These are phyloP conservation scores for Drosophila cognata DNA, from an alignment of 2,888 invertebrate species.

Conservation along the genomic window DNA sequence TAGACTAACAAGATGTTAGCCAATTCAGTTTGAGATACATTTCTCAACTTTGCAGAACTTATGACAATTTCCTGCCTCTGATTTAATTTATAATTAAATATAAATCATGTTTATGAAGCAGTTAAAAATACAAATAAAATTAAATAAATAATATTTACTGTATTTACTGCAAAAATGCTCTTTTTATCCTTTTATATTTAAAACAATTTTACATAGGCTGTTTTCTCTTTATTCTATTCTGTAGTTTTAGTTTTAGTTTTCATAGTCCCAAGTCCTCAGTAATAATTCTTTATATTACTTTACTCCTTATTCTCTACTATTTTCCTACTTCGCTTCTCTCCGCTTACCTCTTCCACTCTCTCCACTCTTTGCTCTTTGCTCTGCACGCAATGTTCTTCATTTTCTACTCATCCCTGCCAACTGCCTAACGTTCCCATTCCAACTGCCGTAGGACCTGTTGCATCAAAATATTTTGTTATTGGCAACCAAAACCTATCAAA, in stretches of 20 bases:
- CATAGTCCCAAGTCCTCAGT: not conserved
- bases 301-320: not conserved
- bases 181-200: not conserved
- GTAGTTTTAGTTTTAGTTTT: not conserved
- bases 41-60: not conserved
- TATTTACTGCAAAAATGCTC: not conserved
- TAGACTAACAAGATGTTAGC: not conserved
- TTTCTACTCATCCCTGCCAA: not conserved
- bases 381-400: not conserved
- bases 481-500: constrained; percentile 30
- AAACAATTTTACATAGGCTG: no score
- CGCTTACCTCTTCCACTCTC: not conserved
- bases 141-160: not conserved
- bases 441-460: constrained; percentile 55
- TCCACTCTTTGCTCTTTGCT: not conserved
- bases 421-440: no score
- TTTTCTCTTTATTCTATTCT: not conserved
- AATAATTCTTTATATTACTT: not conserved
- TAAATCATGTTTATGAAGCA: not conserved
- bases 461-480: constrained; percentile 5
- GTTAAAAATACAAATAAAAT: not conserved
- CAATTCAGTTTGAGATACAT: not conserved
- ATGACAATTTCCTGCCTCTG: not conserved
- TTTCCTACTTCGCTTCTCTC: not conserved
- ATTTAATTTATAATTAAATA: not conserved